A percentile compares a stretch with the other conserved stretches of the same genome.
phyloP scores from a whole-genome alignment of 2,888 invertebrate genomes.

The Nasonovia ribisnigri region DNA sequence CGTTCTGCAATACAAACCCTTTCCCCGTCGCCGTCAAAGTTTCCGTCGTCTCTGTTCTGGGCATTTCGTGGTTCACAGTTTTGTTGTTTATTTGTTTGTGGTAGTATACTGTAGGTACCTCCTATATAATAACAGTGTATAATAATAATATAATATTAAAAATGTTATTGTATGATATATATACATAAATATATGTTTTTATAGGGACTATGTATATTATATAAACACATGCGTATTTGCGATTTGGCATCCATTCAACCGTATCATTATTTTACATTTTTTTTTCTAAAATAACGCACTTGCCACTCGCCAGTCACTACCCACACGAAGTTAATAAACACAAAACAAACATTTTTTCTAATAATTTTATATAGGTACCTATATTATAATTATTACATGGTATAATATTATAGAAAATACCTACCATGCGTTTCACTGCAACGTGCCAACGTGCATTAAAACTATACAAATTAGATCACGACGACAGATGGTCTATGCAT shows the following conservation, averaged over 20 bases:
- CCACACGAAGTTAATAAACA: not conserved
- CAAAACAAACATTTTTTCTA: slow-evolving; percentile 14
- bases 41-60: not conserved
- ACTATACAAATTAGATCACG: not conserved
- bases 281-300: slow-evolving; percentile 8
- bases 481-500: slow-evolving; percentile 14
- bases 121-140: not conserved
- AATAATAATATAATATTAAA: slow-evolving; percentile 21
- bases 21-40: not conserved
- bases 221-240: not conserved
- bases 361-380: not conserved
- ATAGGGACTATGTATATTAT: not conserved
- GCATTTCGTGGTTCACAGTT: not conserved
- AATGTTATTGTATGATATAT: not conserved
- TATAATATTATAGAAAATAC: not conserved
- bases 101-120: not conserved
- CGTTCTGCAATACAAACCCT: slow-evolving; percentile 27
- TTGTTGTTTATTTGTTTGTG: not conserved
- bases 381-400: not conserved
- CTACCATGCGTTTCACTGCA: not conserved
- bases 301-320: not conserved
- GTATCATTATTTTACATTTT: slow-evolving; percentile 39
- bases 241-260: slow-evolving; percentile 37
- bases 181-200: not conserved
- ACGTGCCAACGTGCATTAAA: not conserved